These are phyloP conservation scores for Anoplopoma fimbria DNA, from an alignment of 2,113 vertebrate species.

Conservation along the genomic window DNA sequence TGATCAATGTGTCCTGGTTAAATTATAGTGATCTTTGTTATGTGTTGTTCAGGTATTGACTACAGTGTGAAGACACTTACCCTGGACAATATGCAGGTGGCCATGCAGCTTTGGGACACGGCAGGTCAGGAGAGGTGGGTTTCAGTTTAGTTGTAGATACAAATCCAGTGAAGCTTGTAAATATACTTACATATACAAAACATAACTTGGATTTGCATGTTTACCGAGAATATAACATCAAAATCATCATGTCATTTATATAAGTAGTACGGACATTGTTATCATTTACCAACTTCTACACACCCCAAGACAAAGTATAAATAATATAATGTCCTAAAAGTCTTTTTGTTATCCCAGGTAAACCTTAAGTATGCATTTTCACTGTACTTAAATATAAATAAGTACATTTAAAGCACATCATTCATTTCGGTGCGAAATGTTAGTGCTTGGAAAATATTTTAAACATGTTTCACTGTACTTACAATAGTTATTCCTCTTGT, in stretches of 20 bases:
- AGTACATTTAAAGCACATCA: no score
- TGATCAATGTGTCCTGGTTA: neutral
- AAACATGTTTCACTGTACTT: no score
- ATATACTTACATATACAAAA: neutral
- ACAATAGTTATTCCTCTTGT: neutral
- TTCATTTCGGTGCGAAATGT: no score
- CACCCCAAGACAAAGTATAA: neutral
- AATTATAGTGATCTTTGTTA: neutral
- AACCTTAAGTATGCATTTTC: neutral
- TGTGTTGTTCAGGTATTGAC: slow-evolving; percentile 87
- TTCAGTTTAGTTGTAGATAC: neutral
- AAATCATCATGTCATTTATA: neutral
- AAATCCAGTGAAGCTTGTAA: neutral
- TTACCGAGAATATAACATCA: neutral
- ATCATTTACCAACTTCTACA: neutral
- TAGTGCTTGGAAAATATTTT: no score
- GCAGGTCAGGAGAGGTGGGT: slow-evolving; percentile 92
- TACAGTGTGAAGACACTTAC: slow-evolving; percentile 90
- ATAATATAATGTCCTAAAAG: neutral
- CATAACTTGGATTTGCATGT: neutral
- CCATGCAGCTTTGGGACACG: slow-evolving; percentile 94
- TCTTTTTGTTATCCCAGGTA: neutral
- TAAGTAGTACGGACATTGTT: neutral
- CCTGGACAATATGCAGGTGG: slow-evolving; percentile 86
- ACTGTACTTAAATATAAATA: no score